These are phyloP conservation scores for Phaethornis superciliosus DNA, from an alignment of 2,113 vertebrate genomes.

Conservation along the genomic window DNA sequence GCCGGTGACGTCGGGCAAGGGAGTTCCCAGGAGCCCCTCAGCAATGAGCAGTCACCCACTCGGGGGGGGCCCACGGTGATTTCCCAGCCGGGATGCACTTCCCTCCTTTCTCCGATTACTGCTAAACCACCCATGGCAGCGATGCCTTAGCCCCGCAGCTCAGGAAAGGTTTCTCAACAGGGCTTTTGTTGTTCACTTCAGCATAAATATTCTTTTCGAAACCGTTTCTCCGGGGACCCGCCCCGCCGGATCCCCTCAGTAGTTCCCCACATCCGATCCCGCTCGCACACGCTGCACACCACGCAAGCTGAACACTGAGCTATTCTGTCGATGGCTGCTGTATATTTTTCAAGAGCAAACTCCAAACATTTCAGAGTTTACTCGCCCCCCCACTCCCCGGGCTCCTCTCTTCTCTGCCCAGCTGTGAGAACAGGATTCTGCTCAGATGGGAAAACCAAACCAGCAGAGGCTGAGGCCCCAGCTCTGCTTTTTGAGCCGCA, in stretches of 20 bases:
- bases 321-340: neutral
- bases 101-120: neutral
- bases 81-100: neutral
- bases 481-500: neutral
- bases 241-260: neutral
- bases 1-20: neutral
- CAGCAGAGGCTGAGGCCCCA: neutral
- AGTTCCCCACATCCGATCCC: slow-evolving; percentile 28
- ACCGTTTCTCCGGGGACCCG: neutral
- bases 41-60: neutral
- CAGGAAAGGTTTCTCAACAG: neutral
- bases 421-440: neutral
- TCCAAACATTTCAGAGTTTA: neutral
- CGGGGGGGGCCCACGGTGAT: neutral
- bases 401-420: neutral
- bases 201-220: slow-evolving; percentile 21
- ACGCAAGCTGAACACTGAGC: slow-evolving; percentile 2
- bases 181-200: neutral
- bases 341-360: neutral
- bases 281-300: neutral
- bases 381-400: fast-evolving
- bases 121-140: neutral
- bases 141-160: neutral
- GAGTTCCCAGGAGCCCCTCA: slow-evolving; percentile 51
- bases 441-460: neutral